Evolutionary conservation across 2,888 invertebrate genomes (phyloP).

Genomic region (Sphecodes monilicornis): DNA sequence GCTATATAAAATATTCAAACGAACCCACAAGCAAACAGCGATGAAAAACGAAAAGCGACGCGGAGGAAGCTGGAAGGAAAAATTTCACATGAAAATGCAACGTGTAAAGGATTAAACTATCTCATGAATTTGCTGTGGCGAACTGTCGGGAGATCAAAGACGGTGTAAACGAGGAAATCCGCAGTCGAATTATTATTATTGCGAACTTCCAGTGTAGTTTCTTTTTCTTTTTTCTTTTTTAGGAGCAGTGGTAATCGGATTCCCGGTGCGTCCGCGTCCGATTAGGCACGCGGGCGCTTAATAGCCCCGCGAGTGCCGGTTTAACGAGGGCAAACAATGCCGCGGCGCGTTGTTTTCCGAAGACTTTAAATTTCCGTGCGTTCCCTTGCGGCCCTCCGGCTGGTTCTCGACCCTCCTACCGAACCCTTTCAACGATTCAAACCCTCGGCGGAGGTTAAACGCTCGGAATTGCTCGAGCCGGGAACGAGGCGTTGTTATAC

Average conservation of each 20-base stretch:
- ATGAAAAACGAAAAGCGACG: neutral
- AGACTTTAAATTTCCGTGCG: constrained; percentile 55
- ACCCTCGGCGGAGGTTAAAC: constrained; percentile 69
- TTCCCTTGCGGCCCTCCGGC: neutral
- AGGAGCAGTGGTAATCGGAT: constrained; percentile 26
- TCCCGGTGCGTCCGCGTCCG: constrained; percentile 24
- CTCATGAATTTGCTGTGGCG: neutral
- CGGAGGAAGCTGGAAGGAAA: neutral
- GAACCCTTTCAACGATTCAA: constrained; percentile 63
- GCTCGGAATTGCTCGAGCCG: constrained; percentile 75
- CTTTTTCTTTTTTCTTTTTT: neutral
- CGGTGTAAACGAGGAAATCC: neutral
- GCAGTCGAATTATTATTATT: neutral
- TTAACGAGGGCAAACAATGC: constrained; percentile 50
- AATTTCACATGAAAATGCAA: neutral
- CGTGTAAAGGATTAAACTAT: neutral
- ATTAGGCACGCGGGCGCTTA: constrained; percentile 26
- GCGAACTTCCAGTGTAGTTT: neutral
- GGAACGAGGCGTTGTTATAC: constrained; percentile 69
- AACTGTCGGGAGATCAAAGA: neutral
- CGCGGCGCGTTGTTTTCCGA: constrained; percentile 47
- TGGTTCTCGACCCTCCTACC: neutral
- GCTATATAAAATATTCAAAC: neutral
- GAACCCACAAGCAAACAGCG: neutral
- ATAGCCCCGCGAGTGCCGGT: constrained; percentile 23